phyloP scores from a whole-genome alignment of 2,797 vertebrate genomes.

The Microtus agrestis region DNA sequence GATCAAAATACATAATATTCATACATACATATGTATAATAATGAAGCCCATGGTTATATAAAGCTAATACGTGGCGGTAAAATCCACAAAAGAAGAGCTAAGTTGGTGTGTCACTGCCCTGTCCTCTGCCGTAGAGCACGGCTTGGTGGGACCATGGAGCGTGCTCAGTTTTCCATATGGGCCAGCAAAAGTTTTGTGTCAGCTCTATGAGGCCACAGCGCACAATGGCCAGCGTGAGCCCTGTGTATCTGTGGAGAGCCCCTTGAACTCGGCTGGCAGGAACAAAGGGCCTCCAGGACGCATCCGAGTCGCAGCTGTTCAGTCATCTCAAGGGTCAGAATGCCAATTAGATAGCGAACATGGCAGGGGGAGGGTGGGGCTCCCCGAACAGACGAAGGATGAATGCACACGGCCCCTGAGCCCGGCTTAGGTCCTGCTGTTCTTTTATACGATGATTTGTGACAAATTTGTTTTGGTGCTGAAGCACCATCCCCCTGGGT shows the following conservation, averaged over 20 bases:
- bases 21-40: not conserved
- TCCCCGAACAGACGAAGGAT: constrained; percentile 91
- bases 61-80: not conserved
- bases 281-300: constrained; percentile 89
- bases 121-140: not conserved
- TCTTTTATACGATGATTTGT: constrained; percentile 99
- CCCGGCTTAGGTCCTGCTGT: constrained; percentile 93
- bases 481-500: constrained; percentile 90
- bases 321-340: constrained; percentile 96
- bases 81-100: not conserved
- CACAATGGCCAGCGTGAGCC: constrained; percentile 85
- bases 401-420: constrained; percentile 93
- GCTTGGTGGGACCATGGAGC: constrained; percentile 66
- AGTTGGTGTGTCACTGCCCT: too few relatives aligned
- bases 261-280: constrained; percentile 87
- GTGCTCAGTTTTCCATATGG: constrained; percentile 72
- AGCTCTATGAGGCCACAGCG: constrained; percentile 73
- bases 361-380: constrained; percentile 94
- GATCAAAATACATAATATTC: not conserved
- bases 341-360: constrained; percentile 95
- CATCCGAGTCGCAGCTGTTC: constrained; percentile 95
- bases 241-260: constrained; percentile 84
- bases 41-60: not conserved
- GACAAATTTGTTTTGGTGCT: constrained; percentile 99
- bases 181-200: constrained; percentile 77